Conservation (phyloP, 2,888 invertebrate species). For the Sylvicola cinctus region DNA sequence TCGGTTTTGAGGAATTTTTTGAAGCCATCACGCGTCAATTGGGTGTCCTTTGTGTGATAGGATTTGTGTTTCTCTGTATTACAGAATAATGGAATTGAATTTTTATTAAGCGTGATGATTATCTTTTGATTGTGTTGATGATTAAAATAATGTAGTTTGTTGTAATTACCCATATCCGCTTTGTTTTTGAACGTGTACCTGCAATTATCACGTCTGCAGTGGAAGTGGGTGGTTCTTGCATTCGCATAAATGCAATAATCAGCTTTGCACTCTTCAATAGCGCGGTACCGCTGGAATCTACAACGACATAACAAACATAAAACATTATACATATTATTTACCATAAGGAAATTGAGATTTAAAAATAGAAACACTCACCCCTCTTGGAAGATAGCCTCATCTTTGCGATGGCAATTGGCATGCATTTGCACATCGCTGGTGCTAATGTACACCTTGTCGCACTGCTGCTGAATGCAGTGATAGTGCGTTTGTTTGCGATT, state of each 20-base stretch:
- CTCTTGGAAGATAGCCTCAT: constrained; percentile 92
- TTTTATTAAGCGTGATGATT: too few species aligned
- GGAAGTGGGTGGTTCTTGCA: constrained; percentile 93
- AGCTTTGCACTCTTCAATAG: constrained; percentile 87
- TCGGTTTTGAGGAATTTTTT: constrained; percentile 98
- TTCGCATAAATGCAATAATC: constrained; percentile 82
- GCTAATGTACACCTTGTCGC: constrained; percentile 92
- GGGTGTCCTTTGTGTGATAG: constrained; percentile 94
- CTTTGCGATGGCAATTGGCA: constrained; percentile 94
- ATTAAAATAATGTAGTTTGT: not conserved
- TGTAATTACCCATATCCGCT: constrained; percentile 87
- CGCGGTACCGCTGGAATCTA: constrained; percentile 77
- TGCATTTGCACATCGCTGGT: constrained; percentile 99
- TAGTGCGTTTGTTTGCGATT: constrained; percentile 91
- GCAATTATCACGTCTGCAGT: constrained; percentile 79
- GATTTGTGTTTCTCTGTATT: constrained; percentile 66
- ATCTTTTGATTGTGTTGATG: not conserved
- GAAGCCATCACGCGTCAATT: constrained; percentile 86
- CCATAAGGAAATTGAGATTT: too few species aligned
- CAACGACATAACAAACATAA: not conserved
- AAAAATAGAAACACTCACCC: constrained; percentile 36
- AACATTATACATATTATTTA: not conserved
- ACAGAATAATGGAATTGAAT: not conserved
- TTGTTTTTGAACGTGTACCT: constrained; percentile 96
- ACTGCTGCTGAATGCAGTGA: constrained; percentile 87